Percentiles rank a stretch among this genome's conserved stretches.
phyloP scores from a whole-genome alignment of 1,140 invertebrate species.

The Heliconius melpomene region DNA sequence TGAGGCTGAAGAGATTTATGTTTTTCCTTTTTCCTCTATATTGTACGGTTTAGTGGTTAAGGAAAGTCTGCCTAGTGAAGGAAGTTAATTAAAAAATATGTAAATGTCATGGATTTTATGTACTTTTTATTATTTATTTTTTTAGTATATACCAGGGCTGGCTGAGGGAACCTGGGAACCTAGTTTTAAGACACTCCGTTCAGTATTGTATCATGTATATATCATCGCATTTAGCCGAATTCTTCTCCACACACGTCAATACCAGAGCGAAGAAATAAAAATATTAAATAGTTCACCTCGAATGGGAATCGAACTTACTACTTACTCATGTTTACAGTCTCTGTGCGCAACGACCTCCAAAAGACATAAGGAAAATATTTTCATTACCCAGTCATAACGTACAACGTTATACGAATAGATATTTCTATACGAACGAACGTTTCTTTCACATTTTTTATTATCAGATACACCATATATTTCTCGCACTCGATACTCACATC shows the following conservation, averaged over 20 bases:
- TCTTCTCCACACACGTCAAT: no score
- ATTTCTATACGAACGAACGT: conserved; percentile 14
- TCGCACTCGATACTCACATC: conserved; percentile 17
- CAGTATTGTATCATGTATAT: no score
- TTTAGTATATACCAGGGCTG: no score
- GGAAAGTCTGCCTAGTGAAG: background rate
- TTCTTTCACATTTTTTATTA: conserved; percentile 32
- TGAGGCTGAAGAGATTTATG: background rate
- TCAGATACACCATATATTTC: conserved; percentile 27
- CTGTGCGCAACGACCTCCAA: background rate
- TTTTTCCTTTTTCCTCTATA: background rate
- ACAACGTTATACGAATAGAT: background rate
- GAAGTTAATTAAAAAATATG: background rate
- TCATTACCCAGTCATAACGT: background rate
- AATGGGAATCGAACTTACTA: no score
- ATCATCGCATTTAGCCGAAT: no score
- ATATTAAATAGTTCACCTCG: no score
- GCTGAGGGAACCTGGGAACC: no score
- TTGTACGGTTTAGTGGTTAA: background rate
- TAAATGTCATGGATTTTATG: background rate
- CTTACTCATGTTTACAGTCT: no score
- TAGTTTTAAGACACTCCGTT: no score
- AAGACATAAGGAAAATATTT: conserved; percentile 9
- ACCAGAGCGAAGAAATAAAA: no score
- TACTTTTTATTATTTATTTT: background rate